Evolutionary conservation across 2,888 invertebrate species (phyloP).

Genomic region (Anoplius nigerrimus): DNA sequence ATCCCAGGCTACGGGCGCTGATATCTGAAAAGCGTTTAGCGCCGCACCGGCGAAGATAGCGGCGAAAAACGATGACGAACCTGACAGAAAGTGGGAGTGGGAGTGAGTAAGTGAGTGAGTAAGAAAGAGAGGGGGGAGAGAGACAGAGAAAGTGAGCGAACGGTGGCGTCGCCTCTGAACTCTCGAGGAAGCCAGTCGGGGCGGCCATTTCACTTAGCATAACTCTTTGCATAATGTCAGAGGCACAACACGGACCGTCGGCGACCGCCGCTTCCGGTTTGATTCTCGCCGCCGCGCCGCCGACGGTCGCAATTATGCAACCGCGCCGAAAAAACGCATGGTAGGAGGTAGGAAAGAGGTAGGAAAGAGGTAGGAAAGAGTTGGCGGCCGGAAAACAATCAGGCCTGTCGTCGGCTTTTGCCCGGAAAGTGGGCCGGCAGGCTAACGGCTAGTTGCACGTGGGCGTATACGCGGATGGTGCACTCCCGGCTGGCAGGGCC

Average conservation of each 20-base stretch:
- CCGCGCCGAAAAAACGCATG: not conserved
- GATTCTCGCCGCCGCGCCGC: not conserved
- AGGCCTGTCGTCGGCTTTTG: no score
- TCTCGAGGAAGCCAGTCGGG: no score
- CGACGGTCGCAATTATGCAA: slow-evolving; percentile 1
- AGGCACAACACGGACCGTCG: not conserved
- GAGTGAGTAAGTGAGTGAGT: no score
- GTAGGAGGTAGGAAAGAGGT: not conserved
- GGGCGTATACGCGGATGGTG: no score
- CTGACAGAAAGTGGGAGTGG: no score
- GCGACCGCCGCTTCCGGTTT: slow-evolving; percentile 3
- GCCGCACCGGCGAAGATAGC: slow-evolving; percentile 33
- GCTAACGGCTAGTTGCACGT: no score
- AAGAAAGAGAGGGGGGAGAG: no score
- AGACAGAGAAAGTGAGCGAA: no score
- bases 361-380: not conserved
- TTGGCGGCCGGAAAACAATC: not conserved
- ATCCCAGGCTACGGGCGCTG: slow-evolving; percentile 37
- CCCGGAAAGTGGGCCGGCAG: not conserved
- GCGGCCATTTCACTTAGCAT: not conserved
- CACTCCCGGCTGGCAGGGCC: no score
- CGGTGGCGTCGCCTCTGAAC: no score
- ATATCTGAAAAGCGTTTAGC: slow-evolving; percentile 35
- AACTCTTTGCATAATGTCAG: slow-evolving; percentile 6
- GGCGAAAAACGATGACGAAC: not conserved